Conservation (phyloP, 1,140 invertebrate genomes). For the Drosophila nannoptera region DNA sequence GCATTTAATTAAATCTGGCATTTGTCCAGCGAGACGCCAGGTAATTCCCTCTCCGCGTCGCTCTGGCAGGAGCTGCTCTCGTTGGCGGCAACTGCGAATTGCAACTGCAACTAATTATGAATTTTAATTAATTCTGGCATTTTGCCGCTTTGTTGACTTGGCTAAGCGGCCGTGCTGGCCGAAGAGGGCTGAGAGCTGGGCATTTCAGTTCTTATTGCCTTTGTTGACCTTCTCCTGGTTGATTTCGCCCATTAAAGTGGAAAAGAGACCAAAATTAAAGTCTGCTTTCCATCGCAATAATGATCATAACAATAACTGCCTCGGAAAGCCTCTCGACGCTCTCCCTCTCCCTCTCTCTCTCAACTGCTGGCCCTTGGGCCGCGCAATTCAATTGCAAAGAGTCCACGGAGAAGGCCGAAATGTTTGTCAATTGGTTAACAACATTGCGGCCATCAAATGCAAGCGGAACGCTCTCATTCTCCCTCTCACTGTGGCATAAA, state of each 20-base stretch:
- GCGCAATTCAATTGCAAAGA: slow-evolving; percentile 12
- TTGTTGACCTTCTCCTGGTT: neutral
- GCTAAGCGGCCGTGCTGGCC: neutral
- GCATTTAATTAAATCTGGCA: slow-evolving; percentile 44
- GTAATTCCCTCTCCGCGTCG: neutral
- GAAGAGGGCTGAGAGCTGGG: slow-evolving; percentile 6
- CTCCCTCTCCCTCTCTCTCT: too few species aligned
- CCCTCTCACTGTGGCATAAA: too few species aligned
- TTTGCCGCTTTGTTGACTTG: slow-evolving; percentile 40
- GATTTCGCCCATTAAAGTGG: neutral
- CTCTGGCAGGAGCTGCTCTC: slow-evolving; percentile 31
- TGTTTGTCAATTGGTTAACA: slow-evolving; percentile 31
- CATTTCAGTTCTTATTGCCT: slow-evolving; percentile 8
- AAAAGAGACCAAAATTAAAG: too few species aligned
- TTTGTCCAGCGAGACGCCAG: slow-evolving; percentile 1
- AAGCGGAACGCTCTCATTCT: slow-evolving; percentile 16
- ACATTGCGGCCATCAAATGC: slow-evolving; percentile 32
- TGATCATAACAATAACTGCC: too few species aligned
- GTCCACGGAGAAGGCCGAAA: slow-evolving; percentile 19
- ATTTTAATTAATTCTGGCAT: slow-evolving; percentile 68
- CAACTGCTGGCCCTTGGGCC: too few species aligned
- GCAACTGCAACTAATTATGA: slow-evolving; percentile 66
- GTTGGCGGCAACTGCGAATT: slow-evolving; percentile 32
- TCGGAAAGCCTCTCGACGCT: too few species aligned
- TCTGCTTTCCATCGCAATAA: too few species aligned